These are phyloP conservation scores for Brachionus manjavacas DNA, from an alignment of 1,140 invertebrate genomes.

Conservation along the genomic window DNA sequence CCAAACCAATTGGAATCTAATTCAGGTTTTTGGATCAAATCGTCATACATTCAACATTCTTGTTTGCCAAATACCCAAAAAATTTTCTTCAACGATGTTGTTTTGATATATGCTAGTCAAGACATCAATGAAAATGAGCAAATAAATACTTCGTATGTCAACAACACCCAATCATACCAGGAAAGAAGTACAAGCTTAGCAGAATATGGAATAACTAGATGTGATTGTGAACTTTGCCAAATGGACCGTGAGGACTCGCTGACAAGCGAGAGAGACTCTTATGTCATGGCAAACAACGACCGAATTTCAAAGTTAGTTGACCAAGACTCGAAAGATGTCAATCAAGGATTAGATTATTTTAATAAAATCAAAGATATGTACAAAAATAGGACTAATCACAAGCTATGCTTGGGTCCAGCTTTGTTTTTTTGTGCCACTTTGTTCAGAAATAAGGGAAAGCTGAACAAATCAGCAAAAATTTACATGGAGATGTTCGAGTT, in stretches of 20 bases:
- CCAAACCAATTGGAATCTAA: neutral
- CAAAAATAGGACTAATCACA: neutral
- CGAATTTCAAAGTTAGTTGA: neutral
- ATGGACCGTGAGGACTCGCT: neutral
- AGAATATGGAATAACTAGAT: neutral
- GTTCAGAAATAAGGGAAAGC: neutral
- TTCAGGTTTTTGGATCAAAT: neutral
- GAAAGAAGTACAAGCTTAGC: neutral
- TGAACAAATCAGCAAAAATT: conserved; percentile 10
- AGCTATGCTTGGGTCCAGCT: neutral
- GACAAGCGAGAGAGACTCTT: neutral
- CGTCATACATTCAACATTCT: neutral
- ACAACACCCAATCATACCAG: neutral
- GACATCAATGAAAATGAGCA: neutral
- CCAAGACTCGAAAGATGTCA: neutral
- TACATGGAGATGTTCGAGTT: neutral
- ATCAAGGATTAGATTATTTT: neutral
- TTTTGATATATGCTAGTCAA: neutral
- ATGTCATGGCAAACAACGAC: neutral
- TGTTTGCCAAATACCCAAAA: neutral
- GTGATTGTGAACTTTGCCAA: conserved; percentile 4
- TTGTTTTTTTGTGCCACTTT: neutral
- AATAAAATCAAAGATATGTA: neutral
- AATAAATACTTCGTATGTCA: neutral
- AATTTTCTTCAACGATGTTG: neutral